phyloP scores from a whole-genome alignment of 35 echinoderm and acorn worm genomes.

The Apostichopus japonicus region DNA sequence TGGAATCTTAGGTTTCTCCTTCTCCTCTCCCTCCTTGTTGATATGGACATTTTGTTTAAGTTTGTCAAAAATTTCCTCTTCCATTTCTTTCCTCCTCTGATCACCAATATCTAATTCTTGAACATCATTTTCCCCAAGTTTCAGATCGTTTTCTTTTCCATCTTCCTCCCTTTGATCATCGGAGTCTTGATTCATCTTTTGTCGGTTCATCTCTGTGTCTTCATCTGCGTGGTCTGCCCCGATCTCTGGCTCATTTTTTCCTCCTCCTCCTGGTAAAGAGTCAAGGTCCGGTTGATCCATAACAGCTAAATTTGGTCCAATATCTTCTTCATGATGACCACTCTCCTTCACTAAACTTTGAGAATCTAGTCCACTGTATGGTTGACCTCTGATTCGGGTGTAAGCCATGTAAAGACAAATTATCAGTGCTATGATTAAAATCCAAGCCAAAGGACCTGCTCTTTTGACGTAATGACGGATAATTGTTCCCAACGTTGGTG shows the following conservation, averaged over 20 bases:
- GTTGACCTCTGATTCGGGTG: not conserved
- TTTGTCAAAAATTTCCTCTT: not conserved
- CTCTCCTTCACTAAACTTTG: not conserved
- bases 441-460: conserved; percentile 9
- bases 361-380: not conserved
- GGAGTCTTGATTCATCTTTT: not conserved
- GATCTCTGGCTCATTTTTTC: not conserved
- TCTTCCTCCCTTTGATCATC: not conserved
- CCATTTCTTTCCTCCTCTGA: not conserved
- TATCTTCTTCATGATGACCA: not conserved
- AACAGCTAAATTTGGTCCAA: conserved; percentile 27
- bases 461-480: conserved; percentile 21
- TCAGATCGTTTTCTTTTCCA: not conserved
- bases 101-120: conserved; percentile 34
- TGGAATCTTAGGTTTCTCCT: conserved; percentile 26
- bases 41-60: not conserved
- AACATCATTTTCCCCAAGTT: not conserved
- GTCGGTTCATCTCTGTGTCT: not conserved
- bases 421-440: not conserved
- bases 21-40: not conserved
- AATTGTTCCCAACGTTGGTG: not conserved
- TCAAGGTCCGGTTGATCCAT: not conserved
- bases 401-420: conserved; percentile 8
- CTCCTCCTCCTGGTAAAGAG: not conserved
- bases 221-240: not conserved